Evolutionary conservation across 2,113 vertebrate genomes (phyloP).

Genomic region (Ia io): DNA sequence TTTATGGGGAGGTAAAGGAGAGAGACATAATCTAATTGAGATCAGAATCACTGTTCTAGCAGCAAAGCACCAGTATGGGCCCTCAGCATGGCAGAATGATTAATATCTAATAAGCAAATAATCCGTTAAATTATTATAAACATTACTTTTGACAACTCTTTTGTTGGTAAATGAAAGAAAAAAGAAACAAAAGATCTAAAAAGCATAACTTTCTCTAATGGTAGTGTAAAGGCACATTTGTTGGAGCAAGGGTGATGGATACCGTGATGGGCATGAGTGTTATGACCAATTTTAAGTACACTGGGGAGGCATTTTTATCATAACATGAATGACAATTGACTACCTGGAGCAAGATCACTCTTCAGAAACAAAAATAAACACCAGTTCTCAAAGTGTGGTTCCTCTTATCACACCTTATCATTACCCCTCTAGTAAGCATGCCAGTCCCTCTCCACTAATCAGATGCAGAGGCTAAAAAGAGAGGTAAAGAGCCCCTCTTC

Average conservation of each 20-base stretch:
- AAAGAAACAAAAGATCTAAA: conserved; percentile 60
- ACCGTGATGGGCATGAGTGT: rapidly evolving
- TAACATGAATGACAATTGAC: conserved; percentile 59
- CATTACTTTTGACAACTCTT: conserved; percentile 90
- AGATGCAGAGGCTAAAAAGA: neutral
- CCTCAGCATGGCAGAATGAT: conserved; percentile 90
- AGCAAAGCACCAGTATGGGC: conserved; percentile 86
- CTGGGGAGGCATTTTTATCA: conserved; percentile 34
- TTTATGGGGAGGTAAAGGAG: conserved; percentile 97
- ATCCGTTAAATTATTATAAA: conserved; percentile 97
- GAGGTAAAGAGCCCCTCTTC: neutral
- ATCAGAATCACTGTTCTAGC: conserved; percentile 97
- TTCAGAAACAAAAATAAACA: conserved; percentile 18
- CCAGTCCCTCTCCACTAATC: neutral
- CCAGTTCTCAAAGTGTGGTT: neutral
- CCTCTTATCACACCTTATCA: neutral
- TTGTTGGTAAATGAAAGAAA: conserved; percentile 84
- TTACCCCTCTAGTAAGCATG: neutral
- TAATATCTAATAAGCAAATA: conserved; percentile 99
- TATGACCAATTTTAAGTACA: conserved; percentile 48
- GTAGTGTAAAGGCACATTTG: neutral
- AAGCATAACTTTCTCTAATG: conserved; percentile 26
- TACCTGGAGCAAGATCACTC: conserved; percentile 65
- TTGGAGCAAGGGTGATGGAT: conserved; percentile 4
- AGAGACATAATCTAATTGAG: conserved; percentile 99